Conservation (phyloP, 2,797 vertebrate genomes). For the Platyrinchus mystaceus region DNA sequence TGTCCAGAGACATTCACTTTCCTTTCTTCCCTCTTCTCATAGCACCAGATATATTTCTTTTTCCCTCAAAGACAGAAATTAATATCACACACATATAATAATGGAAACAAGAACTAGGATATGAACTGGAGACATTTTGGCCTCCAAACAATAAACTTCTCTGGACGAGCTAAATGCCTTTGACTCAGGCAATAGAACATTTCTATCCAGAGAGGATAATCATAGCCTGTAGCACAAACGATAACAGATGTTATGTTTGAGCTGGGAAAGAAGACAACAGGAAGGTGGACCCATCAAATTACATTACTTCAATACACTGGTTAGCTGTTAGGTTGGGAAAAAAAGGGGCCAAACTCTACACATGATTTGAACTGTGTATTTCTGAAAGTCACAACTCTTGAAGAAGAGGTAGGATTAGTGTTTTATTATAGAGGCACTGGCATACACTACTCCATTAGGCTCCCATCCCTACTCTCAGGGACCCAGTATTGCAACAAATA, state of each 20-base stretch:
- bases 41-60: conserved; percentile 8
- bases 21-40: conserved; percentile 20
- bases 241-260: background rate
- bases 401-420: background rate
- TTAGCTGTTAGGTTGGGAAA: background rate
- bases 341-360: background rate
- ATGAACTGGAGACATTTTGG: conserved; percentile 66
- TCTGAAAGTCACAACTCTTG: background rate
- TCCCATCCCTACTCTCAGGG: background rate
- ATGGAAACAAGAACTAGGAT: conserved; percentile 44
- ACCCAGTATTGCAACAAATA: background rate
- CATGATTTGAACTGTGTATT: background rate
- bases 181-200: conserved; percentile 23
- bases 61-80: conserved; percentile 55
- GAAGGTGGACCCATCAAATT: conserved; percentile 15
- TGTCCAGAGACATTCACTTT: background rate
- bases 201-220: conserved; percentile 39
- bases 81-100: conserved; percentile 37
- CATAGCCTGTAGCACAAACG: conserved; percentile 7
- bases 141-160: conserved; percentile 72
- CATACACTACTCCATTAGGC: background rate
- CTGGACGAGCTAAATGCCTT: conserved; percentile 26
- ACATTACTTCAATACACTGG: background rate
- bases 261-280: background rate
- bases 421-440: background rate